A percentile compares a stretch with the other conserved stretches of the same genome.
phyloP scores from a whole-genome alignment of 1,140 invertebrate species.

The Apis cerana region DNA sequence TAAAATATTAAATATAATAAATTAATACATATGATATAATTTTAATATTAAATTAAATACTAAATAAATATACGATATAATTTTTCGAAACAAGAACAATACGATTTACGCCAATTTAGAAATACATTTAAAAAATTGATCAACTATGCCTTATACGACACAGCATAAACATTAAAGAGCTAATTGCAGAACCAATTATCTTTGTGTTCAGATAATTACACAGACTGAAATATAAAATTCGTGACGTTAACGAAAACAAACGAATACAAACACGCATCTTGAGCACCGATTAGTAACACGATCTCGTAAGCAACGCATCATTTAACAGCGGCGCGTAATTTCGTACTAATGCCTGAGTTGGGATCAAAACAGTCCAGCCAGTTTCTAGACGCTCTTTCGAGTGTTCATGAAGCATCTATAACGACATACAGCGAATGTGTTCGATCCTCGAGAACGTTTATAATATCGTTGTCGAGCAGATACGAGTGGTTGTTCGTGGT shows the following conservation, averaged over 20 bases:
- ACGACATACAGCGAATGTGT: conserved; percentile 4
- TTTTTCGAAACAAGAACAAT: no score
- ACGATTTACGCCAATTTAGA: no score
- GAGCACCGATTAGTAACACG: background rate
- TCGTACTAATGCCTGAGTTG: background rate
- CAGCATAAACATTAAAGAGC: no score
- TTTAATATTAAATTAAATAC: no score
- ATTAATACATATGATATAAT: no score
- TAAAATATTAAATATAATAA: no score
- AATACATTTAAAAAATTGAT: no score
- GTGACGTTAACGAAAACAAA: background rate
- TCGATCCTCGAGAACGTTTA: background rate
- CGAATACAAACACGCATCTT: background rate
- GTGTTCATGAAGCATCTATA: background rate
- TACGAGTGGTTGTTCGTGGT: background rate
- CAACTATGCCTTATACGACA: no score
- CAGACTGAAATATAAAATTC: no score
- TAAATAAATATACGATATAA: no score
- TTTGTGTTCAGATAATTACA: background rate
- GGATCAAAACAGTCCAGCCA: conserved; percentile 3
- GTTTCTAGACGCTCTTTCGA: background rate
- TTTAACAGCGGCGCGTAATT: background rate
- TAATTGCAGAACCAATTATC: no score
- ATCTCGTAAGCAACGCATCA: background rate
- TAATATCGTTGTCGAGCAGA: background rate